A percentile compares a stretch with the other conserved stretches of the same genome.
These are phyloP conservation scores for Calyptomena viridis DNA, from an alignment of 2,113 vertebrate species.

Conservation along the genomic window DNA sequence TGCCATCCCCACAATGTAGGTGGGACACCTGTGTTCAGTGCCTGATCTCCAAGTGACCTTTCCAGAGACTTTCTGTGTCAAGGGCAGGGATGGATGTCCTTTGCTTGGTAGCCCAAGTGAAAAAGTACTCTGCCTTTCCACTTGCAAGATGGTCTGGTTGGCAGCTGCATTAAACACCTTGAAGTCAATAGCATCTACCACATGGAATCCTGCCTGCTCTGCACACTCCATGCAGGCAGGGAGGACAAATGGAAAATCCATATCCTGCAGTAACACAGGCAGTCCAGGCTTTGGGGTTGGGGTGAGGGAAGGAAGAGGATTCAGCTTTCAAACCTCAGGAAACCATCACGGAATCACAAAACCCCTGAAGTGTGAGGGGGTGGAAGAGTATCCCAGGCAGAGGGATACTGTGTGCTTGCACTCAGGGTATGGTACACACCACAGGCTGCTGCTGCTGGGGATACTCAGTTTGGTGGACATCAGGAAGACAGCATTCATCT, in stretches of 20 bases:
- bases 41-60: neutral
- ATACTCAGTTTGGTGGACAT: neutral
- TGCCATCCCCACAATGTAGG: rapidly evolving
- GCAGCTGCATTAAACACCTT: neutral
- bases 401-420: neutral
- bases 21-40: neutral
- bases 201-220: neutral
- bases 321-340: neutral
- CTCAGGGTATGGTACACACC: rapidly evolving
- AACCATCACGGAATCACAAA: neutral
- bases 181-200: neutral
- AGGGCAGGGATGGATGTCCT: neutral
- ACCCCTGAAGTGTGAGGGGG: neutral
- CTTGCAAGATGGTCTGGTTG: neutral
- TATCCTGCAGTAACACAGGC: neutral
- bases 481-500: neutral
- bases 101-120: neutral
- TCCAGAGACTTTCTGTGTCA: neutral
- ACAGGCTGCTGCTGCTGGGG: rapidly evolving
- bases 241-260: neutral
- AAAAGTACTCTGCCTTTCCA: neutral
- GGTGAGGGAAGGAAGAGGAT: neutral
- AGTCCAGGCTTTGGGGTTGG: neutral
- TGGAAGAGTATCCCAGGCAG: neutral
- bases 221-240: neutral